Percentiles rank a stretch among this genome's conserved stretches.
phyloP scores from a whole-genome alignment of 2,888 invertebrate species.

The Acronicta leporina region DNA sequence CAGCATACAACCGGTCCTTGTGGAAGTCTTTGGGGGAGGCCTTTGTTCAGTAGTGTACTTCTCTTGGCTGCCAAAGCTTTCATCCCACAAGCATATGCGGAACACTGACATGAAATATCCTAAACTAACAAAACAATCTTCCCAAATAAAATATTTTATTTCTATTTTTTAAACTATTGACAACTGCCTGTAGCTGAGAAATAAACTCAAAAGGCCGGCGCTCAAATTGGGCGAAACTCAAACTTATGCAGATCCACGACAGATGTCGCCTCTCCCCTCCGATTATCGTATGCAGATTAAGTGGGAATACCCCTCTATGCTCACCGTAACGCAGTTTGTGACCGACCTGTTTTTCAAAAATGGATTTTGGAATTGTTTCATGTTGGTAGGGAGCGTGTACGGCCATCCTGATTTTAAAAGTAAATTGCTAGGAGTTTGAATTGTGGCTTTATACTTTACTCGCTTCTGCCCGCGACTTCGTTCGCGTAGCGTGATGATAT shows the following conservation, averaged over 20 bases:
- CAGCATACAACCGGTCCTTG: too few species aligned
- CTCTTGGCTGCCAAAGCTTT: too few species aligned
- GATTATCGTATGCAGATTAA: conserved; percentile 87
- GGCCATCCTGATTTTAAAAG: neutral
- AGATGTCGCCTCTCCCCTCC: conserved; percentile 80
- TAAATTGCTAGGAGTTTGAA: neutral
- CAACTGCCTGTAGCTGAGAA: conserved; percentile 61
- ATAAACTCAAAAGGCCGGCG: conserved; percentile 81
- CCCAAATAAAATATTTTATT: neutral
- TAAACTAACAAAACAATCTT: neutral
- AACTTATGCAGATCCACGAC: conserved; percentile 84
- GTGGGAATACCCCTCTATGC: conserved; percentile 70
- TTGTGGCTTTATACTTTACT: too few species aligned
- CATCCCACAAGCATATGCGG: too few species aligned
- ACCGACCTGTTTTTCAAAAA: conserved; percentile 66
- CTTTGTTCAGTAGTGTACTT: too few species aligned
- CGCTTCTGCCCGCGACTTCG: too few species aligned
- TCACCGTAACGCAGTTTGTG: conserved; percentile 67
- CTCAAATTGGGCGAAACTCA: conserved; percentile 82
- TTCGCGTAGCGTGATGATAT: too few species aligned
- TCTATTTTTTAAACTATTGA: neutral
- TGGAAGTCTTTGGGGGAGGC: too few species aligned
- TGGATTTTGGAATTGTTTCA: conserved; percentile 40
- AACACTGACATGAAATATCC: neutral
- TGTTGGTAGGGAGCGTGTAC: neutral